These are phyloP conservation scores for Eupithecia abbreviata DNA, from an alignment of 2,888 invertebrate genomes.

Conservation along the genomic window DNA sequence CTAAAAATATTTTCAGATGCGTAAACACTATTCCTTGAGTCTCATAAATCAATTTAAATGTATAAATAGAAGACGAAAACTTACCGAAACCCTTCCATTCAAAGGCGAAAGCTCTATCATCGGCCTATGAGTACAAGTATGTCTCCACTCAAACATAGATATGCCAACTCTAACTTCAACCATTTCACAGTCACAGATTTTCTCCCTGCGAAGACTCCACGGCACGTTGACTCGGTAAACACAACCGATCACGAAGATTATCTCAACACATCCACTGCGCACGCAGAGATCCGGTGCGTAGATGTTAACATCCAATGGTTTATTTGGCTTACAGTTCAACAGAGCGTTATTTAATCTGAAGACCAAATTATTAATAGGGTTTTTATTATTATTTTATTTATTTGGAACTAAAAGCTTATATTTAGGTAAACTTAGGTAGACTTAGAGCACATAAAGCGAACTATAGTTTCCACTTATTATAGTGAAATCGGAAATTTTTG, in stretches of 20 bases:
- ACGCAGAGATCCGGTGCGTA: slow-evolving; percentile 74
- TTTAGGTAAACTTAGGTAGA: no score
- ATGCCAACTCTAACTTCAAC: slow-evolving; percentile 70
- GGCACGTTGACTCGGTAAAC: slow-evolving; percentile 64
- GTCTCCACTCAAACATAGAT: slow-evolving; percentile 72
- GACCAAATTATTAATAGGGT: neutral
- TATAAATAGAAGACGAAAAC: neutral
- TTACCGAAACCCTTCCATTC: slow-evolving; percentile 70
- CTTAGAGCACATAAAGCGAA: no score
- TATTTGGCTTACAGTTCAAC: slow-evolving; percentile 66
- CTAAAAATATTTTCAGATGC: neutral
- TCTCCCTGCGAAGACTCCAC: slow-evolving; percentile 71
- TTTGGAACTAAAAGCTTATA: no score
- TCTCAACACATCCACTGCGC: slow-evolving; percentile 59
- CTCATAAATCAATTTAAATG: neutral
- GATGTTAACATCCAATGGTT: slow-evolving; percentile 63
- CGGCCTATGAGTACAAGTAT: slow-evolving; percentile 68
- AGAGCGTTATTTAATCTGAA: slow-evolving; percentile 71
- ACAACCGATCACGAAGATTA: slow-evolving; percentile 72
- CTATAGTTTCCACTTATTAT: no score
- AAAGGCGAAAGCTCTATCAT: slow-evolving; percentile 65
- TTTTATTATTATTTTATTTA: no score
- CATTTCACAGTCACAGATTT: slow-evolving; percentile 77
- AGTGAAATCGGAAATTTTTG: no score
- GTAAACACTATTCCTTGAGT: neutral